Conservation (phyloP, 2,888 invertebrate genomes). For the Cerastoderma edule region DNA sequence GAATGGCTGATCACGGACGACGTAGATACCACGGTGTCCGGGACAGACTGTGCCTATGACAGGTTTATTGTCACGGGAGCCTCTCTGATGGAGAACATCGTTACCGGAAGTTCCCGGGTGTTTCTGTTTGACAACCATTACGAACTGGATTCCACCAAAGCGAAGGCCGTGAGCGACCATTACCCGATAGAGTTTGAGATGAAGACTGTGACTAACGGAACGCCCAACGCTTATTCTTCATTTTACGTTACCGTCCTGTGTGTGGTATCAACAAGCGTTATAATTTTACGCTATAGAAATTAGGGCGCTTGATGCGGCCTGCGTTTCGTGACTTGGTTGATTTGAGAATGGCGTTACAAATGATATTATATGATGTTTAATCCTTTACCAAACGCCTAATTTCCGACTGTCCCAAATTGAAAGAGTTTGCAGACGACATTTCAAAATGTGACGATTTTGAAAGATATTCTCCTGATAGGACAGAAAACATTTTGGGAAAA, state of each 20-base stretch:
- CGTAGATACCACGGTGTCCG: slow-evolving; percentile 70
- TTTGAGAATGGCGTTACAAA: no score
- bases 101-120: slow-evolving; percentile 31
- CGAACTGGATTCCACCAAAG: slow-evolving; percentile 24
- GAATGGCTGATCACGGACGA: slow-evolving; percentile 74
- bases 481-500: no score
- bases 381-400: no score
- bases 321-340: no score
- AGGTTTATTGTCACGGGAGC: slow-evolving; percentile 63
- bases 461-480: no score
- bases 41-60: slow-evolving; percentile 76
- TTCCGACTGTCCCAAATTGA: no score
- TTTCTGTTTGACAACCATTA: slow-evolving; percentile 40
- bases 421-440: no score
- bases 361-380: no score
- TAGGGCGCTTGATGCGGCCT: no score
- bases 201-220: neutral
- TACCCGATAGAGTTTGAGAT: slow-evolving; percentile 50
- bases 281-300: no score
- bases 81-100: slow-evolving; percentile 1
- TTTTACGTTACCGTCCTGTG: neutral
- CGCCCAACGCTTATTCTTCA: neutral
- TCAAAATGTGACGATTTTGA: no score
- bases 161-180: slow-evolving; percentile 50
- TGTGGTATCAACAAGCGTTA: no score